Evolutionary conservation across 2,113 vertebrate genomes (phyloP), one percentile per base, ranked within the genome.

Genomic region (Neotoma lepida): DNA sequence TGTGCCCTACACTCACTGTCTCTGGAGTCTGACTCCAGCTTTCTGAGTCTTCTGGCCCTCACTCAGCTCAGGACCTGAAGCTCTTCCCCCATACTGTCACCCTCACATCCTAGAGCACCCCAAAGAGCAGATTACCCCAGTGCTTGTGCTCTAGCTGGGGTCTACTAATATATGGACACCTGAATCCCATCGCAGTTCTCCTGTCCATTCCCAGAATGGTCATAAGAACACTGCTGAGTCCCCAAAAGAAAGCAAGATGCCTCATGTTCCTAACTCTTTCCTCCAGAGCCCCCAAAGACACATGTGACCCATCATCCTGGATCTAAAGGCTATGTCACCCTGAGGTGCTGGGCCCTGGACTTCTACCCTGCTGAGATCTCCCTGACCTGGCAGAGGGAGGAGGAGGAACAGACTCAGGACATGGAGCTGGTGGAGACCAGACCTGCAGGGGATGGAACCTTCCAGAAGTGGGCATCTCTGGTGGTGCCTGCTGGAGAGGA

Each of bases 371-470:
- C 33, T 41, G 80, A 73, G 5, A 91, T 91, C 66, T 39, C 30
- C 54, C 51, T 73, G 39, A 73, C 44, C 88, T 89, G 88, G 88
- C 73, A 64, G 12, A 1, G 2, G 33, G 5, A 89, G 28, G 58
- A 46, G 22, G 73, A 89, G 24, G 73, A 86, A 1, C 85, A 54
- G 85, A 70, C 33, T 14, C 64, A 86, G 64, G 85, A 86, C 20
- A 70, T 70, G 64, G 85, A 86, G 20, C 4, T 86, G 14, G 64
- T 86, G 22, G 85, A 86, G 64, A 78, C 88, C 30, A 61, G 33
- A 0, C 93, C 97, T 88, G 66, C 77, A n/a, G 41, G 95, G 97
- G 68, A 88, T 88, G 86, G 86, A 33, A 88, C 68, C 86, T 88
- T 88, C 70, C 86, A 88, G 86, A 88, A 88, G 51, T 88, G 86